Evolutionary conservation across 1,140 invertebrate genomes (phyloP), one percentile per base, ranked within the genome.

Genomic region (Drosophila mauritiana): DNA sequence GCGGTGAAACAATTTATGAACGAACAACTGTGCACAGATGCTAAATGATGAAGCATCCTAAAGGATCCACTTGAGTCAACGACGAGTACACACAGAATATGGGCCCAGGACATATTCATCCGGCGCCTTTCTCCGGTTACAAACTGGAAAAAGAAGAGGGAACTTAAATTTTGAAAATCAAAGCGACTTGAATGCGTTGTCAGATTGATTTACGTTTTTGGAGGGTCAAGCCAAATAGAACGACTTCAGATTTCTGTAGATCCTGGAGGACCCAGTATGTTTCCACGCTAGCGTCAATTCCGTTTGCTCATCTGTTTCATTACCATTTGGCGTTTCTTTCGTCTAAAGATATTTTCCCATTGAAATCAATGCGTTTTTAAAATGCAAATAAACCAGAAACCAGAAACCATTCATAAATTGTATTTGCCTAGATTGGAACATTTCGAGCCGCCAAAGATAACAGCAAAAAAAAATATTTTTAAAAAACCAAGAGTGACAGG

Each of bases 11-110:
- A 70, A 88, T 88, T 88, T 88, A 88, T 88, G 84, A 73, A 54
- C 61, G 72, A 77, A 78, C 84, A 89, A 84, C 80, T 89, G 84
- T 54, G 62, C 85, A 73, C 77, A 89, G 85, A 89, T 89, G 84
- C 51, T 27, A 27, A 34, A 12, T 36, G 46, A 52, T 37, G 27
- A 46, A 68, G 67, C 27, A 34, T 65, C 61, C 61, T 13, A 53
- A 63, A 20, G 45, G 61, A 67, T 49, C 49, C 74, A 89, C 84
- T 89, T 89, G 84, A 89, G 73, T 54, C 43, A 80, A 75, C 85
- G 85, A 89, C 84, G 89, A 89, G 85, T 89, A 88, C 65, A 64
- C 48, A 57, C 53, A 27, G 25, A 15, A 46, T 20, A 46, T 43
- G 45, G 13, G 17, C 15, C 15, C 42, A 17, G 42, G 42, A 39